Evolutionary conservation across 2,797 vertebrate species (phyloP), one percentile per base, ranked within the genome.

Genomic region (Forpus xanthops): DNA sequence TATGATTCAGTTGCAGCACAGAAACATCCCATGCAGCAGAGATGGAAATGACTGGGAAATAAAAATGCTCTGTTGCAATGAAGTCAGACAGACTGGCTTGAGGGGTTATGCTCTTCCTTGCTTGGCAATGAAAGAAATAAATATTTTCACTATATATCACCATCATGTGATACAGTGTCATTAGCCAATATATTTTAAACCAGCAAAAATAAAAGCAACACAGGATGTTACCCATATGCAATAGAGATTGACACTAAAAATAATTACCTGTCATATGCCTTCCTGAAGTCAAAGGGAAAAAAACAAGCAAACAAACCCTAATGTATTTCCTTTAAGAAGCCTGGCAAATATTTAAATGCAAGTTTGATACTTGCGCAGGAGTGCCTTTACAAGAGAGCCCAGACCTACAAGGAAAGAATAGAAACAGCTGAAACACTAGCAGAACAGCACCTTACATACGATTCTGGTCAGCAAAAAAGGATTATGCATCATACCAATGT

Each of bases 131-230:
- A 70, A 71, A 75, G 25, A 55, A 0, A 2, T 12, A 82, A 87
- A 53, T 77, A 85, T 70, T 91, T 66, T 35, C 2, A 79, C 81
- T 71, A 85, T 55, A 31, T 84, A 24, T 47, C 80, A 75, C 33
- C 31, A 42, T 45, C 49, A 74, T n/a, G 71, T 12, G 20, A 67
- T 31, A 56, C 18, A n/a, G 42, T 86, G 49, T 56, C 89, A 87
- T 33, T 49, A 83, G 56, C 19, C 65, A 58, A 85, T 49, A 58
- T 28, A 75, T 58, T 75, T 90, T 39, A 90, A 79, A 79, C 5
- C 11, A 47, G 21, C 30, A 53, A 24, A 87, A 91, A 61, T n/a
- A 37, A 87, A 89, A 85, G 49, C 16, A 96, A 71, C 50, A 71
- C 17, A 60, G 64, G 76, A 90, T 45, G 84, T 71, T 56, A 85